phyloP scores from a whole-genome alignment of 2,888 invertebrate genomes.

The Drosophila eohydei region DNA sequence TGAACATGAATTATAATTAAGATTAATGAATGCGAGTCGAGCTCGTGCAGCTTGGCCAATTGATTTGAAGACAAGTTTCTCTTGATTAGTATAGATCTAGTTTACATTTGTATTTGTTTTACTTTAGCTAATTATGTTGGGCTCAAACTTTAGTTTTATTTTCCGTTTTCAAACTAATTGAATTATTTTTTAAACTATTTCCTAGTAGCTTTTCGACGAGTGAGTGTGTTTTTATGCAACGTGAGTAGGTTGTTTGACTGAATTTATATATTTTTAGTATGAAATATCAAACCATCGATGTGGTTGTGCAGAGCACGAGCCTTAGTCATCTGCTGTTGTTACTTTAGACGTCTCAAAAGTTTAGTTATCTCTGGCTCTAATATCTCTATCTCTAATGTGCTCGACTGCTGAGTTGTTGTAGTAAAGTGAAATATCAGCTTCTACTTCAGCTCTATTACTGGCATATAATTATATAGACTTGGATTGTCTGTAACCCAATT shows the following conservation, averaged over 20 bases:
- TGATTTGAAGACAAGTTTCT: conserved; percentile 37
- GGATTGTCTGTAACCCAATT: conserved; percentile 74
- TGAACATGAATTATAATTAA: conserved; percentile 32
- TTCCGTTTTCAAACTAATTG: neutral
- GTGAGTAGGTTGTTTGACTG: neutral
- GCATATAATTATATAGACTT: conserved; percentile 50
- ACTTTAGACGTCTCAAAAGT: too few relatives aligned
- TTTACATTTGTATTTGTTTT: neutral
- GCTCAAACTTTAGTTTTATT: conserved; percentile 3
- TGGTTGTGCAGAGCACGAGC: too few relatives aligned
- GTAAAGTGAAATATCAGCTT: neutral
- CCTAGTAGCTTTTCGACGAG: neutral
- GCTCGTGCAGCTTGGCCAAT: conserved; percentile 23
- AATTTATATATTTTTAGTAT: too few relatives aligned
- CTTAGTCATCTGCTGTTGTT: too few relatives aligned
- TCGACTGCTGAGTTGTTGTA: too few relatives aligned
- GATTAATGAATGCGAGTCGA: conserved; percentile 41
- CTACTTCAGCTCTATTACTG: neutral
- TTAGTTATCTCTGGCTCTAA: too few relatives aligned
- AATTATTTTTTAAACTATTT: neutral
- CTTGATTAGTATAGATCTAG: conserved; percentile 20
- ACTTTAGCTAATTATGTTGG: conserved; percentile 28
- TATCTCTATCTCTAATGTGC: too few relatives aligned
- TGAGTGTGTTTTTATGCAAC: neutral
- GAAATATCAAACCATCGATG: too few relatives aligned